Conservation (phyloP, 2,888 invertebrate genomes). For the Xanthorhoe designata region DNA sequence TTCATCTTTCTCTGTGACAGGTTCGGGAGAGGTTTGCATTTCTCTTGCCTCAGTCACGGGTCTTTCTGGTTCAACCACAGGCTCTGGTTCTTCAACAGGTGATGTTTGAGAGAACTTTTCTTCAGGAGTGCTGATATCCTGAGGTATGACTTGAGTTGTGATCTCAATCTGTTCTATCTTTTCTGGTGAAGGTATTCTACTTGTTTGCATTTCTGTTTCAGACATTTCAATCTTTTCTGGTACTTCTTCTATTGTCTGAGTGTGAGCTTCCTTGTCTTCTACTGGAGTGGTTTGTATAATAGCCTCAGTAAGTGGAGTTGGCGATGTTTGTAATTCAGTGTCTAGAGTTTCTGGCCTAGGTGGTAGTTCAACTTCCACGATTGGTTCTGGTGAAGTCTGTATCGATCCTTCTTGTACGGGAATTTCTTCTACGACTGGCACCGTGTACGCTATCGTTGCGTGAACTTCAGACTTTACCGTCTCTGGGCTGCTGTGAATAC, state of each 20-base stretch:
- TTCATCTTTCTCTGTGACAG: conserved; percentile 63
- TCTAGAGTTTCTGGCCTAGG: conserved; percentile 66
- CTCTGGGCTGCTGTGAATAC: conserved; percentile 83
- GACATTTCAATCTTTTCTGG: conserved; percentile 69
- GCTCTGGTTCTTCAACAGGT: conserved; percentile 56
- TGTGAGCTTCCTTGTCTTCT: conserved; percentile 71
- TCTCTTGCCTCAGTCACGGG: conserved; percentile 78
- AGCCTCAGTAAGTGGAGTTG: conserved; percentile 76
- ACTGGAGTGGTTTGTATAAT: conserved; percentile 87
- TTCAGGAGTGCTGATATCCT: conserved; percentile 67
- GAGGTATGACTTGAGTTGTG: conserved; percentile 82
- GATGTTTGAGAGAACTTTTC: conserved; percentile 83
- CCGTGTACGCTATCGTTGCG: conserved; percentile 84
- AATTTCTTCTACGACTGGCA: conserved; percentile 86
- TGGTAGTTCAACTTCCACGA: conserved; percentile 63
- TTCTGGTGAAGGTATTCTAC: conserved; percentile 69
- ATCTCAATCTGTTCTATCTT: conserved; percentile 77
- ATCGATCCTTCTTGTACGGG: conserved; percentile 83
- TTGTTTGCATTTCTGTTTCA: conserved; percentile 76
- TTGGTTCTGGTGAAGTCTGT: conserved; percentile 86
- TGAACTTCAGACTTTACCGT: conserved; percentile 73
- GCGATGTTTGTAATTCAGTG: conserved; percentile 83
- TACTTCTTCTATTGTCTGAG: conserved; percentile 71
- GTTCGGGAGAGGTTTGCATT: conserved; percentile 84
- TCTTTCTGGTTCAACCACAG: conserved; percentile 56